A percentile compares a stretch with the other conserved stretches of the same genome.
phyloP scores from a whole-genome alignment of 2,797 vertebrate genomes.

The Hylomyscus alleni region DNA sequence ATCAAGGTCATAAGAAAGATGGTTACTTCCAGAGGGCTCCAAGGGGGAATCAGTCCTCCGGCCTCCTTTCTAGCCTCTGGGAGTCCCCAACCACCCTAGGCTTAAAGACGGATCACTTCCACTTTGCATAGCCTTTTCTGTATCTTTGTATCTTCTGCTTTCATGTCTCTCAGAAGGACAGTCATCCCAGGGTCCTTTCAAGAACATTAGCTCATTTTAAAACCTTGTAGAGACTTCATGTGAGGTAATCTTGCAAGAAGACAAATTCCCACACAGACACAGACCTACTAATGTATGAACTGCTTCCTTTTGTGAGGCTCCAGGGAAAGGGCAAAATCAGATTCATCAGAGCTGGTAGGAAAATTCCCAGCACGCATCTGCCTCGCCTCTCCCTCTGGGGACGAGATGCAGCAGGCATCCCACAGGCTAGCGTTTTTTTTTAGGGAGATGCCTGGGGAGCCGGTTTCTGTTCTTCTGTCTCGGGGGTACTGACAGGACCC shows the following conservation, averaged over 20 bases:
- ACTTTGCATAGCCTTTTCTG: background rate
- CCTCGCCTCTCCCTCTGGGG: background rate
- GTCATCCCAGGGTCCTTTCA: background rate
- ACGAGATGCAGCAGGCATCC: background rate
- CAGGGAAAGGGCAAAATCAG: background rate
- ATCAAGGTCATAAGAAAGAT: background rate
- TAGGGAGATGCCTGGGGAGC: background rate
- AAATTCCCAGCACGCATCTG: background rate
- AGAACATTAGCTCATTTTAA: background rate
- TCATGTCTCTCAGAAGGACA: background rate
- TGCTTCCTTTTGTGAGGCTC: background rate
- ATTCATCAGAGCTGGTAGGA: background rate
- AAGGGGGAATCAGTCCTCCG: fast-evolving
- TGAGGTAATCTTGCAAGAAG: background rate
- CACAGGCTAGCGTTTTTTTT: background rate
- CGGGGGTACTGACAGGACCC: background rate
- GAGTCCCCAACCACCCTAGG: background rate
- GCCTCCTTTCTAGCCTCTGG: background rate
- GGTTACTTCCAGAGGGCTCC: background rate
- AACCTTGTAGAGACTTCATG: background rate
- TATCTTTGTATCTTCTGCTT: background rate
- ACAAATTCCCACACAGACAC: background rate
- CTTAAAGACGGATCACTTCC: background rate
- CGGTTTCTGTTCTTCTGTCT: background rate
- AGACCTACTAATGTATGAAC: background rate